These are phyloP conservation scores for Macrotis lagotis DNA, from an alignment of 2,113 vertebrate species.

Conservation along the genomic window DNA sequence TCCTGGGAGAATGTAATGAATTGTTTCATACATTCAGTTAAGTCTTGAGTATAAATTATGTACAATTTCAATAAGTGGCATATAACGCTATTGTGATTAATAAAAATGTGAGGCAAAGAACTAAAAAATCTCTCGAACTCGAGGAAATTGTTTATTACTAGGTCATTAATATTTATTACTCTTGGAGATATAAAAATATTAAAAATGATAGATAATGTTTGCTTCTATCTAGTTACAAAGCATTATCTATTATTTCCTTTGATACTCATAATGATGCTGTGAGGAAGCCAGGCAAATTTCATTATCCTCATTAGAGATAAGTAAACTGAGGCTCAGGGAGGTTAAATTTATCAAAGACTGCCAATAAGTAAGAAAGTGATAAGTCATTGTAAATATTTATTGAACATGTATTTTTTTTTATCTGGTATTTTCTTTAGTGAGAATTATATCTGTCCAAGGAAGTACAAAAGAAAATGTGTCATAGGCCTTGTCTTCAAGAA, in stretches of 20 bases:
- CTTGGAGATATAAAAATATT: background rate
- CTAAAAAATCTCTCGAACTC: background rate
- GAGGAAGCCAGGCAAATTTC: background rate
- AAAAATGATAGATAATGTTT: background rate
- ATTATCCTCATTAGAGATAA: background rate
- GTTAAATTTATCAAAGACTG: background rate
- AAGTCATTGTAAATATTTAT: background rate
- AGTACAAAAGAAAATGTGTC: background rate
- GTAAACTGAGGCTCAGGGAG: background rate
- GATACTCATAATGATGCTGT: background rate
- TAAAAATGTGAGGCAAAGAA: background rate
- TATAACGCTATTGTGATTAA: background rate
- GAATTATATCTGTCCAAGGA: background rate
- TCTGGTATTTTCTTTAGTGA: background rate
- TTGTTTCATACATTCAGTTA: background rate
- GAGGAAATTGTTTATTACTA: background rate
- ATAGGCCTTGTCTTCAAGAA: background rate
- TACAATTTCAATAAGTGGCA: background rate
- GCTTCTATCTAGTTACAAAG: background rate
- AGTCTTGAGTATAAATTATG: background rate
- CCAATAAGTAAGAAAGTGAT: background rate
- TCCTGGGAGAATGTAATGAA: background rate
- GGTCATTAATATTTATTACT: background rate
- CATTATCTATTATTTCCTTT: background rate
- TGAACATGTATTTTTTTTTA: background rate